Evolutionary conservation across 2,888 invertebrate species (phyloP), one percentile per base, ranked within the genome.

Genomic region (Diplazon laetatorius): DNA sequence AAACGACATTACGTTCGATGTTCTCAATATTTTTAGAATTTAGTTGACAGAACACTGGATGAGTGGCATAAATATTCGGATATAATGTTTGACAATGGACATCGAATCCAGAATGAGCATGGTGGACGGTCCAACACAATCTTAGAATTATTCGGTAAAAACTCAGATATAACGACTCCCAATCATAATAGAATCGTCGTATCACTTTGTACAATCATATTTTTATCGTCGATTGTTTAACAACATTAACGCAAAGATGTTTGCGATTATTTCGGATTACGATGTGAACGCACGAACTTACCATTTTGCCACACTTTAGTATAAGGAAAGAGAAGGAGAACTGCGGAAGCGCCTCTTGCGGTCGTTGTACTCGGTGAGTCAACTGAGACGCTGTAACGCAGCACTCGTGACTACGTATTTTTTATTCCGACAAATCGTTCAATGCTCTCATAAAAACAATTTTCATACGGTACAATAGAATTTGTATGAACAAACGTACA

Each of bases 281-380:
- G 62, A 83, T 60, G 62, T 71, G 65, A 62, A 68, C n/a, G n/a
- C 62, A 39, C 68, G 44, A 69, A 87, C 87, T 85, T 83, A 87
- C 87, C 87, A 87, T 87, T 77, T 86, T 87, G 83, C 44, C 68
- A 20, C 83, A 63, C 65, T 76, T 82, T 71, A 78, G 80, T 81
- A 62, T 63, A 69, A 79, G 63, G 80, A 82, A 83, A 84, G 80
- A 81, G 78, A 80, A 75, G 60, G 55, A 77, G 66, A 73, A 70
- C 80, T 70, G 22, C 75, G 78, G 78, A 81, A 77, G 63, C 44
- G 12, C 25, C 22, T 55, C 59, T 66, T 25, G 39, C 52, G 44
- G 42, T 66, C 68, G 52, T 22, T 48, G 48, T 9, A 44, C 22
- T 16, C 52, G 8, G 71, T 44, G 50, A 52, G 30, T 71, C 71